These are phyloP conservation scores for Alosa sapidissima DNA, from an alignment of 2,797 vertebrate species.

Conservation along the genomic window DNA sequence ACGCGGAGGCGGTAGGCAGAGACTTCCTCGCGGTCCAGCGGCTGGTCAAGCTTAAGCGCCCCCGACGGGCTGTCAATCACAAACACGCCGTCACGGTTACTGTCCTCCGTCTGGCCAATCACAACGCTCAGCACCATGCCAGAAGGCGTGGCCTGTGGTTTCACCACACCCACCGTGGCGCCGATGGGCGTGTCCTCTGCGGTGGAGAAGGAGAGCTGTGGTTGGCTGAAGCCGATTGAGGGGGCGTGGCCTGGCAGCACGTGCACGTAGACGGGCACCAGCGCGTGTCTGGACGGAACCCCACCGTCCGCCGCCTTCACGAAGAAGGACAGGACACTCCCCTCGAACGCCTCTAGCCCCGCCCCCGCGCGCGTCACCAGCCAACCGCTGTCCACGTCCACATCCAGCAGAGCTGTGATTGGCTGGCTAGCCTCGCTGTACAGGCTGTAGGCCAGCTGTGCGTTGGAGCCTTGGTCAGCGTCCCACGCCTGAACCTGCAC, in stretches of 20 bases:
- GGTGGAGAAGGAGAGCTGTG: slow-evolving; percentile 85
- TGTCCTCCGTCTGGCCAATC: slow-evolving; percentile 84
- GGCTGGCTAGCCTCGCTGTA: slow-evolving; percentile 91
- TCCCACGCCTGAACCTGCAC: slow-evolving; percentile 92
- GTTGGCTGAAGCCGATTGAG: slow-evolving; percentile 87
- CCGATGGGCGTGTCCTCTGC: slow-evolving; percentile 88
- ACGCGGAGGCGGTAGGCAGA: slow-evolving; percentile 87
- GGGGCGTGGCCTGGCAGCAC: slow-evolving; percentile 85
- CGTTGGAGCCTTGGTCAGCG: slow-evolving; percentile 86
- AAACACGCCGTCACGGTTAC: slow-evolving; percentile 86
- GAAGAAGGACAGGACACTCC: slow-evolving; percentile 92
- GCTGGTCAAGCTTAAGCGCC: slow-evolving; percentile 89
- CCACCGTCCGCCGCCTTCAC: slow-evolving; percentile 95
- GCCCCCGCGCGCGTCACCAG: slow-evolving; percentile 94
- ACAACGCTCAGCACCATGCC: slow-evolving; percentile 76
- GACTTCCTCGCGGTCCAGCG: slow-evolving; percentile 84
- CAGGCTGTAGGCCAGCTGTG: slow-evolving; percentile 90
- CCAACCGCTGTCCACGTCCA: slow-evolving; percentile 98
- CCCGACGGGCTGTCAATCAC: slow-evolving; percentile 89
- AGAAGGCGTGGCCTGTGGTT: slow-evolving; percentile 66
- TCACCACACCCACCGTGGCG: slow-evolving; percentile 82
- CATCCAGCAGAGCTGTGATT: slow-evolving; percentile 89
- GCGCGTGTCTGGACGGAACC: slow-evolving; percentile 85
- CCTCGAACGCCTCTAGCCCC: slow-evolving; percentile 86
- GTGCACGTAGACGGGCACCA: slow-evolving; percentile 93